Conservation (phyloP, 2,797 vertebrate genomes). For the Enteromius radiatus region DNA sequence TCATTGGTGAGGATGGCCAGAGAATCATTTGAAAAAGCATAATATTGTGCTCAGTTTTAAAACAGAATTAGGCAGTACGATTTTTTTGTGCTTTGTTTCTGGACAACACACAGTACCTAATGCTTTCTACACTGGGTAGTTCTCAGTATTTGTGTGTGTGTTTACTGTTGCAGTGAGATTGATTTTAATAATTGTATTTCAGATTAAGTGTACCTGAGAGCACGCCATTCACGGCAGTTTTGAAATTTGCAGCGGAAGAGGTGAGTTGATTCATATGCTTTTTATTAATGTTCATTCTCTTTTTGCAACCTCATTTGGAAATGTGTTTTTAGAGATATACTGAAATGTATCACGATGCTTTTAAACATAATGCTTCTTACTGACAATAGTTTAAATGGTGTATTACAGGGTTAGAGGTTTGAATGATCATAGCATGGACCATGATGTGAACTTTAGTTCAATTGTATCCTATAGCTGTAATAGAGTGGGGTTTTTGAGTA, state of each 20-base stretch:
- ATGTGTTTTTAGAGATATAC: not conserved
- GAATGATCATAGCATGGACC: too few species aligned
- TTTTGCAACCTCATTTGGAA: not conserved
- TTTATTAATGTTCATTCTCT: not conserved
- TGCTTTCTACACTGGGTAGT: not conserved
- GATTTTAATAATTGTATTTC: constrained; percentile 62
- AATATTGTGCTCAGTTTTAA: not conserved
- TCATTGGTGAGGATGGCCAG: not conserved
- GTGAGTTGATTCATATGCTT: constrained; percentile 73
- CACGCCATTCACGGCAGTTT: constrained; percentile 95
- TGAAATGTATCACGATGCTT: not conserved
- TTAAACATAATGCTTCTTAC: not conserved
- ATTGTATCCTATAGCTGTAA: not conserved
- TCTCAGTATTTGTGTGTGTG: not conserved
- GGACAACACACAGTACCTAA: not conserved
- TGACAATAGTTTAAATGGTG: not conserved
- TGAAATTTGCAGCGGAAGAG: constrained; percentile 98
- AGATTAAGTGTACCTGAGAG: constrained; percentile 95
- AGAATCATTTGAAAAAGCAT: not conserved
- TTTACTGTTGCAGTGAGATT: not conserved
- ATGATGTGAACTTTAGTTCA: not conserved
- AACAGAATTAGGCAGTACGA: not conserved
- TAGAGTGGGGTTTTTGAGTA: not conserved
- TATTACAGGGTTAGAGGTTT: too few species aligned
- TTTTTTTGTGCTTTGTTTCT: not conserved